phyloP scores from a whole-genome alignment of 2,113 vertebrate species.

The Pluvialis apricaria region DNA sequence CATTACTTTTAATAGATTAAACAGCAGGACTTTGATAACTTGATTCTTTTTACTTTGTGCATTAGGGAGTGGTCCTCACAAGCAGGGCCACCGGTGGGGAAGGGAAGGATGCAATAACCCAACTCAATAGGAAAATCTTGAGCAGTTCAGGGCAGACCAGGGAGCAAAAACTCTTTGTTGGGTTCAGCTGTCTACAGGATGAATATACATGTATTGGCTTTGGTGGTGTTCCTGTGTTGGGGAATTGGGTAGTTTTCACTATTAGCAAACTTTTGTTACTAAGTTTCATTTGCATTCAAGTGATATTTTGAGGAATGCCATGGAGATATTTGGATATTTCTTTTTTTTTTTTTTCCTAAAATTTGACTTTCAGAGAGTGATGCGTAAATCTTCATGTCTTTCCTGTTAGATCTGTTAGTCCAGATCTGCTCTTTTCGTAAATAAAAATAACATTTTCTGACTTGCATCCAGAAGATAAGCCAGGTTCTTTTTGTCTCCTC shows the following conservation, averaged over 20 bases:
- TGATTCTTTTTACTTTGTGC: background rate
- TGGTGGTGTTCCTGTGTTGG: background rate
- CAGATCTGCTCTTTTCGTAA: background rate
- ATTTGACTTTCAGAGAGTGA: background rate
- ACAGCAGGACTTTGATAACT: background rate
- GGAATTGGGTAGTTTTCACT: background rate
- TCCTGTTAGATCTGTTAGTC: background rate
- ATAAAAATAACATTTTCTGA: background rate
- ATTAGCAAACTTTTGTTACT: background rate
- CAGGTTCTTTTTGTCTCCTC: background rate
- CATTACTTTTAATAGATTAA: background rate
- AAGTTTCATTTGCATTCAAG: background rate
- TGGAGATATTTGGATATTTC: background rate
- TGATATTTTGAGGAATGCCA: background rate
- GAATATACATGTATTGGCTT: background rate
- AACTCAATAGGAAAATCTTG: background rate
- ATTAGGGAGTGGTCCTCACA: background rate
- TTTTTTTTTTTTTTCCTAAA: background rate
- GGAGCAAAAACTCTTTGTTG: background rate
- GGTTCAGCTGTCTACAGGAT: background rate
- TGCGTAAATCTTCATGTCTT: background rate
- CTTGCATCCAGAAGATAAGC: background rate
- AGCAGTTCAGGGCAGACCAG: background rate
- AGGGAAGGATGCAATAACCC: background rate
- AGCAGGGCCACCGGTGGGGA: background rate